Conservation (phyloP, 2,113 vertebrate species). For the Percina caprodes region DNA sequence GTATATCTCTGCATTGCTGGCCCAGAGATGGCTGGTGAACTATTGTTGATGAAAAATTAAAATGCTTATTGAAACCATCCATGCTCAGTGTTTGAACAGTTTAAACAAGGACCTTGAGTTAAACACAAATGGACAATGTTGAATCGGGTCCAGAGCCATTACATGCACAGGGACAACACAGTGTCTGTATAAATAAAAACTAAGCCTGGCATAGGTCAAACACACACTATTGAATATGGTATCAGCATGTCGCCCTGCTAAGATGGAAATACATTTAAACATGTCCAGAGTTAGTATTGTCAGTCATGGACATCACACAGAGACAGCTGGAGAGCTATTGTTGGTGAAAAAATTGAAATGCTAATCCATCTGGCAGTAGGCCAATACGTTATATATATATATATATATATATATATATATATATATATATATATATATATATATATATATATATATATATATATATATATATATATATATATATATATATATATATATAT, state of each 20-base stretch:
- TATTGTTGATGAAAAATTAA: conserved; percentile 28
- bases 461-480: too few species aligned
- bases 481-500: too few species aligned
- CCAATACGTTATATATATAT: too few species aligned
- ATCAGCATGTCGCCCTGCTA: conserved; percentile 17
- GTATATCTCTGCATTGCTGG: conserved; percentile 18
- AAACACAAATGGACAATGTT: conserved; percentile 17
- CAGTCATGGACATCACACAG: too few species aligned
- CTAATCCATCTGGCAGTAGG: too few species aligned
- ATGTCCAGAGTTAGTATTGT: not conserved
- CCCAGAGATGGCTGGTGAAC: conserved; percentile 1
- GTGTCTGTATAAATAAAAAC: conserved; percentile 26
- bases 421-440: too few species aligned
- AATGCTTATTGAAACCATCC: conserved; percentile 43
- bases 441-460: too few species aligned
- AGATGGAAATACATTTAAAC: conserved; percentile 19
- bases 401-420: too few species aligned
- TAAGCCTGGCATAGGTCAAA: conserved; percentile 15
- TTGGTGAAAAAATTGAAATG: too few species aligned
- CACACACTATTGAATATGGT: conserved; percentile 15
- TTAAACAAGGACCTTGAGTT: conserved; percentile 10
- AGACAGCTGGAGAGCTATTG: too few species aligned
- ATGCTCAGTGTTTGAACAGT: conserved; percentile 6
- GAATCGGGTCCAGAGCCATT: conserved; percentile 16
- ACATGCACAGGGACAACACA: conserved; percentile 2